Conservation (phyloP, 2,113 vertebrate genomes). For the Myrmophylax atrothorax region DNA sequence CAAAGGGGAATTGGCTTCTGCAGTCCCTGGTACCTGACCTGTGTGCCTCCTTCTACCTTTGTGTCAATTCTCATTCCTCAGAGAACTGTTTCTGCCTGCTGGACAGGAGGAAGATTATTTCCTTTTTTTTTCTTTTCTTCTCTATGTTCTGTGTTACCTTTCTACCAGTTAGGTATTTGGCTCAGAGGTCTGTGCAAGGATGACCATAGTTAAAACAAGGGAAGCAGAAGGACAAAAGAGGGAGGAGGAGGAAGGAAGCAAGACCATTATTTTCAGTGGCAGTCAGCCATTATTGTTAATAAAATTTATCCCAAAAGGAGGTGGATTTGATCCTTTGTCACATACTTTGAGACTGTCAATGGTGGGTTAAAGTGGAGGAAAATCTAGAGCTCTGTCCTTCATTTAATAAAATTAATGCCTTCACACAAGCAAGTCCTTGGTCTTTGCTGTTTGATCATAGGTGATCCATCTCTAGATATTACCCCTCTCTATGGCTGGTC, state of each 20-base stretch:
- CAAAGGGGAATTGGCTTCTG: not conserved
- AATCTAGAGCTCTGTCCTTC: not conserved
- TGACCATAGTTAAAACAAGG: not conserved
- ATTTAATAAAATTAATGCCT: not conserved
- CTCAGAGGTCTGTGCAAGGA: not conserved
- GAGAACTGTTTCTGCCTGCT: not conserved
- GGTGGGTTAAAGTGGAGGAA: not conserved
- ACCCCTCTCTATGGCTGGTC: no score
- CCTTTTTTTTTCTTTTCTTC: not conserved
- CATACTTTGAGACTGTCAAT: not conserved
- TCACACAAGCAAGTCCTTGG: not conserved
- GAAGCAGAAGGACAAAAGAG: conserved; percentile 39
- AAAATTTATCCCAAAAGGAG: not conserved
- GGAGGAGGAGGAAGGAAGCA: not conserved
- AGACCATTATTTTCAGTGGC: not conserved
- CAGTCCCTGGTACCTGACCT: fast-evolving
- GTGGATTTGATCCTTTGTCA: not conserved
- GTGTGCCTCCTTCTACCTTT: fast-evolving
- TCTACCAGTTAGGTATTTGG: not conserved
- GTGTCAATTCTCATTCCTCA: not conserved
- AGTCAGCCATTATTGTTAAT: conserved; percentile 23
- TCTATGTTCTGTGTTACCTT: not conserved
- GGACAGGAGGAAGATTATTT: not conserved
- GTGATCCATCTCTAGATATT: not conserved
- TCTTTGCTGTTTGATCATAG: not conserved